These are phyloP conservation scores for Loriculus beryllinus DNA, from an alignment of 2,797 vertebrate genomes.

Conservation along the genomic window DNA sequence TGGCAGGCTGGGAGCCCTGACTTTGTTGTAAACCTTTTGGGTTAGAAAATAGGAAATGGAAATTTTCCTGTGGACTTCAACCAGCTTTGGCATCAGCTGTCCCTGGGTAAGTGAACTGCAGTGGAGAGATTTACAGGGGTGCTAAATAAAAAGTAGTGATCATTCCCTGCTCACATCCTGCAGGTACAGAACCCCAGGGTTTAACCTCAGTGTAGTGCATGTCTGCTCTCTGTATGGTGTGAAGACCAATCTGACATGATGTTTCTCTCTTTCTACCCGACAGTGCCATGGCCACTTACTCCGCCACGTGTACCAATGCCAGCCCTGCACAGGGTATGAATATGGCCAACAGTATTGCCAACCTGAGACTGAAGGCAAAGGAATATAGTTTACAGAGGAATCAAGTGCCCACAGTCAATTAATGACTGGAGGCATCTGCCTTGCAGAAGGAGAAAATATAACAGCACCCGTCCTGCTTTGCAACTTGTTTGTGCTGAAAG, in stretches of 20 bases:
- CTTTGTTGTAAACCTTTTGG: conserved; percentile 9
- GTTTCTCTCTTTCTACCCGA: conserved; percentile 67
- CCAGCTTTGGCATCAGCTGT: background rate
- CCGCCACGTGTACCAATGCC: conserved; percentile 91
- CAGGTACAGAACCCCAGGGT: background rate
- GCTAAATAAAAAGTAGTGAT: background rate
- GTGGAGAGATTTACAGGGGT: background rate
- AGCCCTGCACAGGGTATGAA: conserved; percentile 94
- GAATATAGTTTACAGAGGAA: conserved; percentile 98
- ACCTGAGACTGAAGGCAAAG: conserved; percentile 99
- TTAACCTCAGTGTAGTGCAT: fast-evolving
- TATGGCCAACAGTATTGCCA: conserved; percentile 99
- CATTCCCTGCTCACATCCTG: background rate
- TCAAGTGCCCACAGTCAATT: conserved; percentile 98
- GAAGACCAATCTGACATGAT: background rate
- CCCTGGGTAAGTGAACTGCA: background rate
- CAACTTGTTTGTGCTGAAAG: conserved; percentile 66
- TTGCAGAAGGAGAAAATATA: conserved; percentile 56
- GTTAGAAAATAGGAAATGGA: conserved; percentile 20
- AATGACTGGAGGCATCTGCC: conserved; percentile 68
- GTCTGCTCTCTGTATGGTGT: background rate
- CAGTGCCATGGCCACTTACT: conserved; percentile 95
- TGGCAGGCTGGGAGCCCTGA: background rate
- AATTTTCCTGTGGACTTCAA: background rate
- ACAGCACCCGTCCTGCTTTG: conserved; percentile 70